These are phyloP conservation scores for Smittia sp. DNA, from an alignment of 2,888 invertebrate genomes.

Conservation along the genomic window DNA sequence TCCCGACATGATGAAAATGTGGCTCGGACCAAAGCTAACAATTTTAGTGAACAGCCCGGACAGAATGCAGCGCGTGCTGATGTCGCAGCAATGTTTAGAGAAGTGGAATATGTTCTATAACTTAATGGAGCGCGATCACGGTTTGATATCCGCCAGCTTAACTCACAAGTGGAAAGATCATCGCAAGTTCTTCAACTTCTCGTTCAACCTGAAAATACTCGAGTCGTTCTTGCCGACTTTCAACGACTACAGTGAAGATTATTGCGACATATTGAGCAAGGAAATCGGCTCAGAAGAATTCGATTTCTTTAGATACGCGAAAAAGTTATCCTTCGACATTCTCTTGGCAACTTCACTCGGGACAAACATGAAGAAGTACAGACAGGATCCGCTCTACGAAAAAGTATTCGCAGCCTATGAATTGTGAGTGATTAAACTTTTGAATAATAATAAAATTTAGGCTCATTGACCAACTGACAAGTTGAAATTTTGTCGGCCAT, in stretches of 20 bases:
- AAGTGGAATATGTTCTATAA: conserved; percentile 12
- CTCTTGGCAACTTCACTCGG: background rate
- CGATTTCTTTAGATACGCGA: background rate
- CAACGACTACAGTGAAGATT: background rate
- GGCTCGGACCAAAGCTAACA: background rate
- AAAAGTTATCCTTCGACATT: background rate
- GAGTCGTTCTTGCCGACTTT: background rate
- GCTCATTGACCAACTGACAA: too few relatives aligned
- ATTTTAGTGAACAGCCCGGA: background rate
- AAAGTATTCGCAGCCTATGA: background rate
- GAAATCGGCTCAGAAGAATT: background rate
- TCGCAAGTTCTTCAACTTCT: conserved; percentile 5
- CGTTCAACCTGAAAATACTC: background rate
- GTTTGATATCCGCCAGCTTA: background rate
- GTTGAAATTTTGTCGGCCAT: too few relatives aligned
- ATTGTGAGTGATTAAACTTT: background rate
- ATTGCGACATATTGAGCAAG: background rate
- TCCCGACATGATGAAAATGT: background rate
- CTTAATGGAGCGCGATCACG: background rate
- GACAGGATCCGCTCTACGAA: background rate
- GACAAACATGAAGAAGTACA: background rate
- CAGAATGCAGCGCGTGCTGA: background rate
- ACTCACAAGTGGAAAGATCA: conserved; percentile 4
- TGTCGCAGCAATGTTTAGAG: background rate
- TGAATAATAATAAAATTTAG: too few relatives aligned